Percentiles rank a stretch among this genome's conserved stretches.
These are phyloP conservation scores for Burhinus oedicnemus DNA, from an alignment of 2,113 vertebrate genomes.

Conservation along the genomic window DNA sequence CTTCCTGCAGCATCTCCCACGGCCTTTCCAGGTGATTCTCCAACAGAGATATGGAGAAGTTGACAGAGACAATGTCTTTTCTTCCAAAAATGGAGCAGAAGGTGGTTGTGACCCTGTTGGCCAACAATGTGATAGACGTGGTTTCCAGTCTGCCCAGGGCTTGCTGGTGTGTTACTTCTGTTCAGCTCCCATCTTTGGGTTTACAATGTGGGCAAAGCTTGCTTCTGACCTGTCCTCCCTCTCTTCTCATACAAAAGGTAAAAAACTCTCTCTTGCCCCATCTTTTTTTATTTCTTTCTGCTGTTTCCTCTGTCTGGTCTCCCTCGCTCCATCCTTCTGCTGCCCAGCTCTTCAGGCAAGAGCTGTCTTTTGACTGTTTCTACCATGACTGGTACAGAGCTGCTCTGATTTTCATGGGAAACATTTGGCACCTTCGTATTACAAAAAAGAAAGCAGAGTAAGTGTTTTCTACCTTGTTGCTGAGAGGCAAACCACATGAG, in stretches of 20 bases:
- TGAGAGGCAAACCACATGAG: neutral
- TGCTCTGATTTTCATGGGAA: neutral
- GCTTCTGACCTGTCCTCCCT: neutral
- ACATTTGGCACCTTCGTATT: neutral
- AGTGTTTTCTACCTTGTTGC: neutral
- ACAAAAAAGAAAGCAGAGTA: neutral
- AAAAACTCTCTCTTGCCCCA: neutral
- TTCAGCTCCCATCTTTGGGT: neutral
- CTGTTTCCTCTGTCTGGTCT: neutral
- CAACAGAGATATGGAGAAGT: accelerated
- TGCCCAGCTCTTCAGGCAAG: neutral
- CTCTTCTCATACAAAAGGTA: neutral
- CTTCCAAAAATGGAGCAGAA: neutral
- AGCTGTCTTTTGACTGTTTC: neutral
- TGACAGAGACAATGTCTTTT: neutral
- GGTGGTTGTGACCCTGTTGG: neutral
- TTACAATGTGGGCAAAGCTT: neutral
- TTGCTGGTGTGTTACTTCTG: neutral
- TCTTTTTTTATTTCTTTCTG: neutral
- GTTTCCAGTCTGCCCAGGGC: neutral
- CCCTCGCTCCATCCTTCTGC: neutral
- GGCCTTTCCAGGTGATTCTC: neutral
- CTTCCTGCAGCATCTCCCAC: neutral
- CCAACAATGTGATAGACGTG: accelerated
- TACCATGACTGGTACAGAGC: neutral